Evolutionary conservation across 2,113 vertebrate genomes (phyloP).

Genomic region (Atrichornis clamosus): DNA sequence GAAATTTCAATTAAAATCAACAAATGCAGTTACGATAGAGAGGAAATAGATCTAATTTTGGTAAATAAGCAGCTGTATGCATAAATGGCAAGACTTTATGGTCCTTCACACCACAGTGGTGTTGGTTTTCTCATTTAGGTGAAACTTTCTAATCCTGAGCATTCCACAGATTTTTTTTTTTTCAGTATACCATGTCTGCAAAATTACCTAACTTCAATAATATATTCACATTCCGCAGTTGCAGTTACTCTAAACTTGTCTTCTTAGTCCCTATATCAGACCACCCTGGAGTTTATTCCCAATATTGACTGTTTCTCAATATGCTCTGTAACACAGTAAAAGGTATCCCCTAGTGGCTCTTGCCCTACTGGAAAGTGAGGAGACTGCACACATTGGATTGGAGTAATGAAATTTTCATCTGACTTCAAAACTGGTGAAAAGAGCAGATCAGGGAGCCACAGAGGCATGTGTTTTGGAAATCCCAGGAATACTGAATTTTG

Average conservation of each 20-base stretch:
- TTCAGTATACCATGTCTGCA: background rate
- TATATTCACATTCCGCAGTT: background rate
- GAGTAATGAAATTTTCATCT: background rate
- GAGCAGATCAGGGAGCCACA: background rate
- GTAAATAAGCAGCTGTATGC: background rate
- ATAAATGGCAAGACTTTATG: background rate
- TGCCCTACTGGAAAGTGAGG: background rate
- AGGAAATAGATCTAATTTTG: background rate
- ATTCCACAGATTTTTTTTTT: background rate
- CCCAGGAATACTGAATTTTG: accelerated
- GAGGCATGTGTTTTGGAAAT: background rate
- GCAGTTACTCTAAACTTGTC: background rate
- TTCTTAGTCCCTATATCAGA: background rate
- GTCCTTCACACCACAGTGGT: background rate
- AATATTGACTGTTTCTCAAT: background rate
- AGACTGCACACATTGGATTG: background rate
- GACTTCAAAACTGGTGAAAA: background rate
- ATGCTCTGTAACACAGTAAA: background rate
- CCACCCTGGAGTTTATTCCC: background rate
- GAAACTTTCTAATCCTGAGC: background rate
- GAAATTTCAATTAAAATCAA: slow-evolving; percentile 1
- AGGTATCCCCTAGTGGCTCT: background rate
- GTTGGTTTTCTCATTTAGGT: background rate
- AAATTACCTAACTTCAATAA: background rate
- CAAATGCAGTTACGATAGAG: background rate